Base-by-base conservation (phyloP, 2,113 vertebrate species). In the Pelvicachromis taeniatus region DNA sequence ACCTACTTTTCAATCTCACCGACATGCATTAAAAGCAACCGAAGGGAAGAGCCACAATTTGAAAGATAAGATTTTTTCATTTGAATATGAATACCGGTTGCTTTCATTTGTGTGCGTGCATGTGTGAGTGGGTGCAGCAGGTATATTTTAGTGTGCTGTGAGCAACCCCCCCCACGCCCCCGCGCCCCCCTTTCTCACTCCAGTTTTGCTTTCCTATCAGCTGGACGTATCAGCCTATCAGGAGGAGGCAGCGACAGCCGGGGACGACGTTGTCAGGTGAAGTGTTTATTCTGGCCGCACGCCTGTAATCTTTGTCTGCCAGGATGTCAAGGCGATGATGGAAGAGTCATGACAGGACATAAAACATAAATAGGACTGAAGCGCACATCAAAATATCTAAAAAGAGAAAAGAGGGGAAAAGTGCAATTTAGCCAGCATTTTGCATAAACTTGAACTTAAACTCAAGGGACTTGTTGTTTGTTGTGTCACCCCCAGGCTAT, bases 1-100 rank as follows among this genome's bases (percentile, higher is more conserved):
- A 87, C 89, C 90, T 91, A 90, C 90, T 93, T 91, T 95, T 93
- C 95, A 95, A 94, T 95, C 94, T 95, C 85, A 88, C 73, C 87
- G 26, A 90, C 90, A 94, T 88, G 90, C 92, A 94, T 93, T 94
- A 91, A 94, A 90, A 88, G 84, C 83, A 86, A 86, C 81, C 80
- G 89, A 91, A 88, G 90, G 91, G 81, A 68, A 88, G 61, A 85
- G 91, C 89, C 90, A 92, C 93, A 93, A 95, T 96, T 95, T 93
- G 80, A 86, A 65, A 92, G 92, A 91, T 87, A 93, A 84, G 78
- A 92, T 78, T 88, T 91, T 73, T 88, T 81, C 94, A 95, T 94
- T 93, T 95, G 89, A 95, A 96, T 94, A 93, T 93, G 92, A 94
- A 94, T 96, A 88, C 89, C 5, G 50, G 89, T 82, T 82, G 50